Evolutionary conservation across 2,113 vertebrate species (phyloP), one percentile per base, ranked within the genome.

Genomic region (Phaetusa simplex): DNA sequence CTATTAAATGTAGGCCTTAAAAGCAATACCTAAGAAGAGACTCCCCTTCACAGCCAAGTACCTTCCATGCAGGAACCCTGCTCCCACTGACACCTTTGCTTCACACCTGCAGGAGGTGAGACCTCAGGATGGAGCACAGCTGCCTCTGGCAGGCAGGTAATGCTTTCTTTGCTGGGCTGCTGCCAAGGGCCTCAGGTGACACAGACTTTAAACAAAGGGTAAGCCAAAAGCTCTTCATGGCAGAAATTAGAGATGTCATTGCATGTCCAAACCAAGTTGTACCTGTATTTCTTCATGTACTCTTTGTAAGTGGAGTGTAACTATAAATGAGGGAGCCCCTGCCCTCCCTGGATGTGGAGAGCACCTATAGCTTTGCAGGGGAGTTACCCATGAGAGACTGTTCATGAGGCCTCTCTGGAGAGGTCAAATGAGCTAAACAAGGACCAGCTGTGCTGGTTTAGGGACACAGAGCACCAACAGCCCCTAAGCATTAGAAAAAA

Each of bases 261-360:
- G 19, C 43, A 42, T 7, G 20, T 24, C 19, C 69, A 59, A 69
- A 69, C 12, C 43, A 19, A 47, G 32, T 9, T 82, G 11, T 22
- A 20, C 14, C 36, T 64, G 6, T 34, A 19, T 78, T 82, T 78
- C 36, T 62, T 78, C 24, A 3, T 2, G 5, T 22, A 16, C 36
- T 56, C 17, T 47, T 71, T 32, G 13, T 32, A 66, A 45, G 12
- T 9, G 8, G 6, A 61, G 8, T 21, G 36, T 40, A 59, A 45
- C 52, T 40, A 62, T 3, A 27, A 26, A 14, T 0, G 0, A 56
- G 7, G 49, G 69, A 84, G 6, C 2, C 15, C 17, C 36, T 61
- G 27, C 53, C 23, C 17, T 84, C 14, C 49, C 32, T 26, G 30
- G 34, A 34, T 5, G 6, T 18, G n/a, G 62, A 69, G 49, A 47